These are phyloP conservation scores for Ceyx margarethae DNA, from an alignment of 2,113 vertebrate species.

Conservation along the genomic window DNA sequence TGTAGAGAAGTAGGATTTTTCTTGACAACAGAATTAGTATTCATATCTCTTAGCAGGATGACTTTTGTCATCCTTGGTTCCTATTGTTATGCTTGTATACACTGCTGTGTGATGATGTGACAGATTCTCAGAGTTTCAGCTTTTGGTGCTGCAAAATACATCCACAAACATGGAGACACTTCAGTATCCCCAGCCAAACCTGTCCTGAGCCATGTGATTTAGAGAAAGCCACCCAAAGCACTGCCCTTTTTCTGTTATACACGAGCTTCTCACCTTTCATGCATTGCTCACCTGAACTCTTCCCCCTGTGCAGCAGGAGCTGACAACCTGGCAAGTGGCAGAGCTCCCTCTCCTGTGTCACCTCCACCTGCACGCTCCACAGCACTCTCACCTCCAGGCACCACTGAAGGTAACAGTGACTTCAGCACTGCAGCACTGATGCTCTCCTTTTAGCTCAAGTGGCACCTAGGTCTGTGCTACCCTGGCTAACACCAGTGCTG, in stretches of 20 bases:
- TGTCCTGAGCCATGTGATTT: neutral
- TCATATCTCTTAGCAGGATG: neutral
- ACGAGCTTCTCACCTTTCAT: neutral
- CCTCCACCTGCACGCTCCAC: neutral
- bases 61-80: neutral
- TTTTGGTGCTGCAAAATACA: neutral
- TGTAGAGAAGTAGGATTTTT: neutral
- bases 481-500: neutral
- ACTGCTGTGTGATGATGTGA: neutral
- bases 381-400: neutral
- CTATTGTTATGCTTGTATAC: neutral
- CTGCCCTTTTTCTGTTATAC: neutral
- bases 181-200: neutral
- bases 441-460: neutral
- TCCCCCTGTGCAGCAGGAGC: neutral
- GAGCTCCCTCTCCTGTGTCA: neutral
- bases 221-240: neutral
- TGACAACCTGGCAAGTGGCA: neutral
- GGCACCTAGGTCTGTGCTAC: neutral
- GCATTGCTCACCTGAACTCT: neutral
- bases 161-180: neutral
- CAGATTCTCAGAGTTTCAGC: neutral
- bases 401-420: neutral
- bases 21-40: neutral
- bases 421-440: accelerated